Conservation (phyloP, 2,888 invertebrate genomes). For the Tethea ocularis region DNA sequence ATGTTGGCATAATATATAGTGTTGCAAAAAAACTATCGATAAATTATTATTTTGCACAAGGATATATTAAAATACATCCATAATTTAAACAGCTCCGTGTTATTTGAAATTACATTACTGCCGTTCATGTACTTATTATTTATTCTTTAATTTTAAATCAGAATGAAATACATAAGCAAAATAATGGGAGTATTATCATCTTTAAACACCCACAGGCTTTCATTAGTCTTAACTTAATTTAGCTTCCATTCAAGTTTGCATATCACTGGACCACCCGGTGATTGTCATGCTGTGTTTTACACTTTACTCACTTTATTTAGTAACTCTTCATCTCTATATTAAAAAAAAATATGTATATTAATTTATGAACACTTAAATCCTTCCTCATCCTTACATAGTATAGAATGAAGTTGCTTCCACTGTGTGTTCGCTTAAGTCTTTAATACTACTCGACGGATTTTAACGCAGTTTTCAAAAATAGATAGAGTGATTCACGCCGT, state of each 20-base stretch:
- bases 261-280: neutral
- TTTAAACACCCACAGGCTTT: neutral
- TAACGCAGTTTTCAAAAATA: too few relatives aligned
- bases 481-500: too few relatives aligned
- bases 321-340: neutral
- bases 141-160: too few relatives aligned
- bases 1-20: neutral
- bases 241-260: neutral
- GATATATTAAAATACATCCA: neutral
- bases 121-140: too few relatives aligned
- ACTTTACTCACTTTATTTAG: neutral
- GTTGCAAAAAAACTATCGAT: conserved; percentile 1
- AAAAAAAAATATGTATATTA: too few relatives aligned
- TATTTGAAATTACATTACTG: too few relatives aligned
- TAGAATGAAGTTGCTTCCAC: too few relatives aligned
- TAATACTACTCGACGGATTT: too few relatives aligned
- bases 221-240: neutral
- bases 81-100: too few relatives aligned
- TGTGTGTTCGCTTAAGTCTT: too few relatives aligned
- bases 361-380: neutral
- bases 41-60: neutral
- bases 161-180: too few relatives aligned
- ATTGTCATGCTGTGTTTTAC: neutral
- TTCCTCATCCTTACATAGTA: too few relatives aligned
- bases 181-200: neutral